Evolutionary conservation across 1,140 invertebrate species (phyloP).

Genomic region (Dendrolimus punctatus): DNA sequence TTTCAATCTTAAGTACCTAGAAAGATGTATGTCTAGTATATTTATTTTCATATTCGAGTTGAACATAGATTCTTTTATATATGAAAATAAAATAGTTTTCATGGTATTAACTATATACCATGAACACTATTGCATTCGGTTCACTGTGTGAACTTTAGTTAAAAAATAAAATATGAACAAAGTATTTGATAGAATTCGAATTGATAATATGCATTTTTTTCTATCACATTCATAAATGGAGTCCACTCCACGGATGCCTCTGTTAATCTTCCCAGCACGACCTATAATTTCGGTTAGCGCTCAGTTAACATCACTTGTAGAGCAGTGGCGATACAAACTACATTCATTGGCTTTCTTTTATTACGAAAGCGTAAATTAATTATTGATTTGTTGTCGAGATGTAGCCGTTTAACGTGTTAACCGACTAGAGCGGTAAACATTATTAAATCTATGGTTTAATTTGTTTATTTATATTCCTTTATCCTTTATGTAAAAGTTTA

Average conservation of each 20-base stretch:
- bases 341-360: constrained; percentile 44
- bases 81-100: background rate
- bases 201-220: background rate
- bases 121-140: no score
- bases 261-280: constrained; percentile 35
- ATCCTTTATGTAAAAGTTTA: constrained; percentile 14
- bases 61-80: constrained; percentile 2
- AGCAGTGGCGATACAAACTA: constrained; percentile 44
- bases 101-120: no score
- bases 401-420: constrained; percentile 49
- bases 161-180: no score
- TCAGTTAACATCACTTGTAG: constrained; percentile 49
- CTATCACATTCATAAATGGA: background rate
- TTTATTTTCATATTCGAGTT: no score
- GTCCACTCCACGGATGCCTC: constrained; percentile 28
- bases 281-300: constrained; percentile 64
- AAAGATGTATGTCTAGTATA: no score
- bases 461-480: constrained; percentile 21
- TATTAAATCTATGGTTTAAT: constrained; percentile 18
- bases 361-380: constrained; percentile 26
- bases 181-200: no score
- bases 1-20: no score
- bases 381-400: constrained; percentile 42
- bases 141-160: background rate
- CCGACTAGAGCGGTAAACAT: constrained; percentile 59